A percentile compares a stretch with the other conserved stretches of the same genome.
Evolutionary conservation across 2,113 vertebrate species (phyloP).

Genomic region (Gambusia affinis): DNA sequence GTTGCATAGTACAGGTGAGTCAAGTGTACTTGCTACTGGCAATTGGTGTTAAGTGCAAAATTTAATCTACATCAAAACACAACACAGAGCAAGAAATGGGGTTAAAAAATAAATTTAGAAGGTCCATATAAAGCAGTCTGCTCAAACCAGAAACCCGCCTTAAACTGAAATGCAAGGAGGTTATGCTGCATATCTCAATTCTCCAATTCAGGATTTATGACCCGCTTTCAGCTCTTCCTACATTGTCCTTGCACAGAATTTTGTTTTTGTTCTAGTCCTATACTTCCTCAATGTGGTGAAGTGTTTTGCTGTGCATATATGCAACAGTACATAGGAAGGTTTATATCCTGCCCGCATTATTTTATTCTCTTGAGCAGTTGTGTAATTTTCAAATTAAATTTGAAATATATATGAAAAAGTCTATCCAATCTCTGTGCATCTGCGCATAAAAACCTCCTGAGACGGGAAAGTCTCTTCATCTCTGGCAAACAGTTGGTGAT

Average conservation of each 20-base stretch:
- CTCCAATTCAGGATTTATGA: slow-evolving; percentile 1
- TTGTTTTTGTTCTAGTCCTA: not conserved
- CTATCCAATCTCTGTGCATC: slow-evolving; percentile 7
- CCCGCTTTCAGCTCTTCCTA: not conserved
- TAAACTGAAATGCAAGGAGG: not conserved
- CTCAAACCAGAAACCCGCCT: not conserved
- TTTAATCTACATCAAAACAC: slow-evolving; percentile 36
- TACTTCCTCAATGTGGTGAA: slow-evolving; percentile 2
- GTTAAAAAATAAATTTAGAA: slow-evolving; percentile 24
- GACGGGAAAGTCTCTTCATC: slow-evolving; percentile 21
- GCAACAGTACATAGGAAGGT: not conserved
- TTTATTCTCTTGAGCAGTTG: slow-evolving; percentile 2
- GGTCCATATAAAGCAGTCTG: slow-evolving; percentile 36
- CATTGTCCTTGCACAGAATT: not conserved
- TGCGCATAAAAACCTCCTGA: slow-evolving; percentile 19
- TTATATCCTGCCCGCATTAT: slow-evolving; percentile 11
- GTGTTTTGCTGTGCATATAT: slow-evolving; percentile 3
- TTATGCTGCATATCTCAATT: too few relatives aligned
- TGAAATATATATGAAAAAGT: slow-evolving; percentile 18
- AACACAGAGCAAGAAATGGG: slow-evolving; percentile 17
- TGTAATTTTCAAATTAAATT: slow-evolving; percentile 8
- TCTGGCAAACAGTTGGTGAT: slow-evolving; percentile 20
- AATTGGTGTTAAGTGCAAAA: slow-evolving; percentile 61
- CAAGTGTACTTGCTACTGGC: slow-evolving; percentile 69
- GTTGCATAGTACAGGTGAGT: slow-evolving; percentile 80